Evolutionary conservation across 1,140 invertebrate species (phyloP).

Genomic region (Ericerus pela): DNA sequence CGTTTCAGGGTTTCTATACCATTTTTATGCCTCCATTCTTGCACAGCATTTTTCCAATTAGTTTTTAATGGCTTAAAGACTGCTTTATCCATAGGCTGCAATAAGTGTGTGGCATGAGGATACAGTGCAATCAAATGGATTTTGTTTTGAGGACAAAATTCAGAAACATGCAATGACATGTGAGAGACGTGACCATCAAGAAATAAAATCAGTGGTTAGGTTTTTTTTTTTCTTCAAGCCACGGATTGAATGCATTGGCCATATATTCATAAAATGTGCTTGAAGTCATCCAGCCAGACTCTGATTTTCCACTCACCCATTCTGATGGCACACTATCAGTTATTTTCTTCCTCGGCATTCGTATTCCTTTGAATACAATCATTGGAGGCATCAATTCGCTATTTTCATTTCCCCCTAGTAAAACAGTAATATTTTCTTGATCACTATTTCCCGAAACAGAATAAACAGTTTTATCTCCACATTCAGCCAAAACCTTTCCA

Average conservation of each 20-base stretch:
- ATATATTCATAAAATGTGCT: constrained; percentile 32
- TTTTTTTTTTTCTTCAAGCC: constrained; percentile 28
- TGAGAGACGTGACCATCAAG: constrained; percentile 22
- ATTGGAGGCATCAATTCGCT: constrained; percentile 27
- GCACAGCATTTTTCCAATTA: constrained; percentile 27
- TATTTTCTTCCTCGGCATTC: constrained; percentile 23
- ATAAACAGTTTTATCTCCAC: too few relatives aligned
- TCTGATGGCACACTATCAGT: constrained; percentile 23
- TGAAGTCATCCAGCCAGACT: constrained; percentile 31
- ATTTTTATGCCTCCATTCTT: constrained; percentile 18
- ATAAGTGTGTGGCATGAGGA: constrained; percentile 32
- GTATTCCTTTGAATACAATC: constrained; percentile 27
- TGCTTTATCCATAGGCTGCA: constrained; percentile 31
- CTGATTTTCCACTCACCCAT: constrained; percentile 28
- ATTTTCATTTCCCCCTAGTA: constrained; percentile 26
- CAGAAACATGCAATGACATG: constrained; percentile 21
- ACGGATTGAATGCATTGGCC: constrained; percentile 30
- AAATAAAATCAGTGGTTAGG: constrained; percentile 29
- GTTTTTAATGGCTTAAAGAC: constrained; percentile 29
- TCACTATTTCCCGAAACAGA: too few relatives aligned
- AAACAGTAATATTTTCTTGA: not conserved
- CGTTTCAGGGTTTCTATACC: too few relatives aligned
- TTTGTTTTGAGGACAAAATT: constrained; percentile 9
- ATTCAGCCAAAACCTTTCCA: too few relatives aligned
- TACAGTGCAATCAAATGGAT: constrained; percentile 26